Conservation (phyloP, 2,888 invertebrate species). For the Archaeoteleia sp. region DNA sequence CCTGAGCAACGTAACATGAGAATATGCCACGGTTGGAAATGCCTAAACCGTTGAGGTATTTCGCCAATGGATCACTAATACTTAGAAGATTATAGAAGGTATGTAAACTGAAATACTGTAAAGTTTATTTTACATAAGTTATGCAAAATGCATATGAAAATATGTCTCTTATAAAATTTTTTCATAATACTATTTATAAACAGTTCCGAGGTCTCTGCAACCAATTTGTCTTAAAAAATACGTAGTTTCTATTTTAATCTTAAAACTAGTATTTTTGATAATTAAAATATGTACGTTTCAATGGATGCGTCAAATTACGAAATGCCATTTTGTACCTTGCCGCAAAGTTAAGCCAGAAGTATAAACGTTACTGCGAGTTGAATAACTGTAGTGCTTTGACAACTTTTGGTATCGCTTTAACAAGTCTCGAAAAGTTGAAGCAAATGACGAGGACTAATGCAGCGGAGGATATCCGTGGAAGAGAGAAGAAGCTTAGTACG, state of each 20-base stretch:
- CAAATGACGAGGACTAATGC: conserved; percentile 26
- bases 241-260: too few relatives aligned
- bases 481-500: conserved; percentile 29
- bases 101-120: too few relatives aligned
- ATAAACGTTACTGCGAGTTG: conserved; percentile 6
- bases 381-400: conserved; percentile 22
- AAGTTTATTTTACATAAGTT: too few relatives aligned
- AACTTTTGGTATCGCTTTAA: conserved; percentile 9
- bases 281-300: too few relatives aligned
- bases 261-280: too few relatives aligned
- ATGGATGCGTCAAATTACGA: neutral
- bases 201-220: too few relatives aligned
- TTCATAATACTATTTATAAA: too few relatives aligned
- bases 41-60: conserved; percentile 21
- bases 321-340: conserved; percentile 7
- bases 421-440: conserved; percentile 19
- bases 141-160: too few relatives aligned
- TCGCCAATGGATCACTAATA: neutral
- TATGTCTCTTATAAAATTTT: too few relatives aligned
- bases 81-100: neutral
- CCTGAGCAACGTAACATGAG: conserved; percentile 18
- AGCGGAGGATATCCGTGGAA: conserved; percentile 3
- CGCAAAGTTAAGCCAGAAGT: neutral
- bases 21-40: conserved; percentile 19
- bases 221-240: too few relatives aligned